Conservation (phyloP, 2,113 vertebrate species). For the Himantopus leucocephalus region DNA sequence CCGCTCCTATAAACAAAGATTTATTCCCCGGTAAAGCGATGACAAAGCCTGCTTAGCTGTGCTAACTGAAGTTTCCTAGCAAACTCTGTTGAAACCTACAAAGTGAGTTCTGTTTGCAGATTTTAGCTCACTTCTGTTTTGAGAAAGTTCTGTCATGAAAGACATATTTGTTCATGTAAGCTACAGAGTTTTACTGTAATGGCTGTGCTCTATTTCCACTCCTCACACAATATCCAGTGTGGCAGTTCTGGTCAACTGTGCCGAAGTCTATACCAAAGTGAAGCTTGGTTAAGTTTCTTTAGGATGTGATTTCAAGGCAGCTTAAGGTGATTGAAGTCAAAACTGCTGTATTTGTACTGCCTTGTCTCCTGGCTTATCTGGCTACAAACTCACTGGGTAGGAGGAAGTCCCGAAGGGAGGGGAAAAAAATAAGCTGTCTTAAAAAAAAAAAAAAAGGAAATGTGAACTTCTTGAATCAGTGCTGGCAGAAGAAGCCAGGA, state of each 20-base stretch:
- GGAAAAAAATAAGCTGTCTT: neutral
- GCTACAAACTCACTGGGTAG: neutral
- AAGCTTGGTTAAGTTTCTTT: neutral
- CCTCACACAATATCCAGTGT: neutral
- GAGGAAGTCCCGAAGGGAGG: neutral
- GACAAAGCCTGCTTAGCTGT: neutral
- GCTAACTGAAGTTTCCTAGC: neutral
- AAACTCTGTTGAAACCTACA: neutral
- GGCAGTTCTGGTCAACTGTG: neutral
- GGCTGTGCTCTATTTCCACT: neutral
- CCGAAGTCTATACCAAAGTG: neutral
- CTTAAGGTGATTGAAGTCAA: neutral
- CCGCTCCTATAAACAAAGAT: neutral
- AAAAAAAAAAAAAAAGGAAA: neutral
- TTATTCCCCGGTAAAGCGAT: neutral
- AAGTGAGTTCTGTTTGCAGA: neutral
- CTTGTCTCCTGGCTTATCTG: neutral
- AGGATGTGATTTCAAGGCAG: neutral
- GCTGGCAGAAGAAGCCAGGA: neutral
- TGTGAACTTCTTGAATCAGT: neutral
- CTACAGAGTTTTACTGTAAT: neutral
- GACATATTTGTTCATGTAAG: neutral
- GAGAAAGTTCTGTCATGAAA: conserved; percentile 12
- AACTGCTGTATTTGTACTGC: neutral
- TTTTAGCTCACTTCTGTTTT: conserved; percentile 2